Evolutionary conservation across 2,797 vertebrate species (phyloP).

Genomic region (Notamacropus eugenii): DNA sequence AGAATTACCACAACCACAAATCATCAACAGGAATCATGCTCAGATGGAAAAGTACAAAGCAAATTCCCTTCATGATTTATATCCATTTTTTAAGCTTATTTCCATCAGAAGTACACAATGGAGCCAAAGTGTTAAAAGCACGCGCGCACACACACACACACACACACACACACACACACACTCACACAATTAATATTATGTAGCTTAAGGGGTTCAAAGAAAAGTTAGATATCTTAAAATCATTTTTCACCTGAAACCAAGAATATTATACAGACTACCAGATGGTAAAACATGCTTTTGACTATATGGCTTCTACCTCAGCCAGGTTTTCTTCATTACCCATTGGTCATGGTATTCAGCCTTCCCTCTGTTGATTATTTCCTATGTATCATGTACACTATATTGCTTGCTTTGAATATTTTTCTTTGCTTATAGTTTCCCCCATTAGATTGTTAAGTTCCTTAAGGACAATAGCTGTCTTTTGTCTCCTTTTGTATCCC

Average conservation of each 20-base stretch:
- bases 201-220: neutral
- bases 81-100: conserved; percentile 27
- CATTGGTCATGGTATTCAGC: neutral
- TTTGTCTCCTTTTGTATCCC: neutral
- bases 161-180: neutral
- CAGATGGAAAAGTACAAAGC: conserved; percentile 1
- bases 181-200: neutral
- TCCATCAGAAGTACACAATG: neutral
- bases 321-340: neutral
- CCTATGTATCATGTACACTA: neutral
- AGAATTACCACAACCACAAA: conserved; percentile 55
- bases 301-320: neutral
- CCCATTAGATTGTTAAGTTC: neutral
- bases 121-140: neutral
- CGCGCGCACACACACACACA: neutral
- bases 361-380: neutral
- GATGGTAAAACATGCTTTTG: neutral
- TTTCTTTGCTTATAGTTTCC: neutral
- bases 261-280: neutral
- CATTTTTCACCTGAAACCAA: neutral
- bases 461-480: neutral
- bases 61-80: conserved; percentile 25
- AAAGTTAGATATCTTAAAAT: neutral
- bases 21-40: conserved; percentile 50
- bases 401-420: neutral